Evolutionary conservation across 2,113 vertebrate genomes (phyloP).

Genomic region (Gavialis gangeticus): DNA sequence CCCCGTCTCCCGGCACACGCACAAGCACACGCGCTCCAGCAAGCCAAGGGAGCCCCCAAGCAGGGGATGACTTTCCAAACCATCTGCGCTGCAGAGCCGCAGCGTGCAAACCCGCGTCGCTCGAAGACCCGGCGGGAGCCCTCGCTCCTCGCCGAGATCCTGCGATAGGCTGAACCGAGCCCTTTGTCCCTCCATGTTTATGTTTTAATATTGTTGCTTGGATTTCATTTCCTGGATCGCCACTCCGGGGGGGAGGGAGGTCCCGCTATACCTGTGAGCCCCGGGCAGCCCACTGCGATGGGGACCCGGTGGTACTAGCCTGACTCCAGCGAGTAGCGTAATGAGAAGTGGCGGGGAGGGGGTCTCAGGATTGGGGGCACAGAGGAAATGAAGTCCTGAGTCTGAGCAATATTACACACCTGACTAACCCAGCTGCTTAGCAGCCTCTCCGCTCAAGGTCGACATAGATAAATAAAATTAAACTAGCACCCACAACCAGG

Average conservation of each 20-base stretch:
- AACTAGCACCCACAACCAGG: not conserved
- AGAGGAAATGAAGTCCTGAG: no score
- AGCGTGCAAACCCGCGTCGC: not conserved
- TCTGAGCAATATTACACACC: no score
- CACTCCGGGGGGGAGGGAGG: not conserved
- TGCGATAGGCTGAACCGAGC: not conserved
- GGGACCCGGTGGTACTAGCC: no score
- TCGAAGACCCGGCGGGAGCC: not conserved
- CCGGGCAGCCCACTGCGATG: no score
- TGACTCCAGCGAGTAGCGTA: no score
- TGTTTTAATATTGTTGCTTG: not conserved
- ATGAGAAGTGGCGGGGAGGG: no score
- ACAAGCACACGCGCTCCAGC: no score
- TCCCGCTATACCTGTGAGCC: no score
- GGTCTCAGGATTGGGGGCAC: no score
- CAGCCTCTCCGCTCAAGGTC: not conserved
- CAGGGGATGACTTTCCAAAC: not conserved
- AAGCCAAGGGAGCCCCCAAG: not conserved
- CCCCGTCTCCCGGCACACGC: not conserved
- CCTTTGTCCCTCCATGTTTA: not conserved
- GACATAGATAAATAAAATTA: not conserved
- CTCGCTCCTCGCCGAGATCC: not conserved
- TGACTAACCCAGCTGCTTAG: no score
- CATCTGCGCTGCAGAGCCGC: not conserved
- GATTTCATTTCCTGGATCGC: not conserved